These are phyloP conservation scores for Rhagium mordax DNA, from an alignment of 2,888 invertebrate species.

Conservation along the genomic window DNA sequence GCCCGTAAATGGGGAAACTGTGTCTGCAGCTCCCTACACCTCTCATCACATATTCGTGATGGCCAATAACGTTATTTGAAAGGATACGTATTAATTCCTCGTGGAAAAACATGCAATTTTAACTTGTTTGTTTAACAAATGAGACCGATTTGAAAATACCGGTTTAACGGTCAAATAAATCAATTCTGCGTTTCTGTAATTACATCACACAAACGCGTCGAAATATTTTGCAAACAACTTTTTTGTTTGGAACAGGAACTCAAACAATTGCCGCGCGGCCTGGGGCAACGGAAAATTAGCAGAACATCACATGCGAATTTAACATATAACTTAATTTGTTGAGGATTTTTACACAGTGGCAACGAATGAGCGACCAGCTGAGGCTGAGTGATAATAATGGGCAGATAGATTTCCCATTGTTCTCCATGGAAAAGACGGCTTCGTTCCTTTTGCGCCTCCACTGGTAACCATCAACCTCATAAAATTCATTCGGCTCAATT, in stretches of 20 bases:
- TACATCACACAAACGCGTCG: not conserved
- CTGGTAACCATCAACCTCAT: not conserved
- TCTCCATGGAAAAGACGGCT: not conserved
- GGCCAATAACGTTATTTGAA: not conserved
- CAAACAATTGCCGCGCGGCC: too few relatives aligned
- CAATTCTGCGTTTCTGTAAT: not conserved
- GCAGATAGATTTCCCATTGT: too few relatives aligned
- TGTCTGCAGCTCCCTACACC: not conserved
- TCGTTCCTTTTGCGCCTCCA: not conserved
- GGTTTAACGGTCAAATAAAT: not conserved
- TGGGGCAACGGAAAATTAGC: too few relatives aligned
- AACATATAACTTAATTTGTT: too few relatives aligned
- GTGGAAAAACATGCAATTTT: not conserved
- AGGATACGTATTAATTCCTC: not conserved
- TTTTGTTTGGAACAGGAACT: too few relatives aligned
- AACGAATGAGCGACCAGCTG: too few relatives aligned
- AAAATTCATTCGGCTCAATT: conserved; percentile 47
- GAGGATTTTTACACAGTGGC: too few relatives aligned
- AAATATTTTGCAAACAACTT: not conserved
- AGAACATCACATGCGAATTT: too few relatives aligned
- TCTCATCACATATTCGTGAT: not conserved
- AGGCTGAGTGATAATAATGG: too few relatives aligned
- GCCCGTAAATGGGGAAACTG: not conserved
- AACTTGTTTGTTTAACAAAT: not conserved
- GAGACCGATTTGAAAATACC: not conserved